Evolutionary conservation across 2,888 invertebrate genomes (phyloP).

Genomic region (Metopia argyrocephala): DNA sequence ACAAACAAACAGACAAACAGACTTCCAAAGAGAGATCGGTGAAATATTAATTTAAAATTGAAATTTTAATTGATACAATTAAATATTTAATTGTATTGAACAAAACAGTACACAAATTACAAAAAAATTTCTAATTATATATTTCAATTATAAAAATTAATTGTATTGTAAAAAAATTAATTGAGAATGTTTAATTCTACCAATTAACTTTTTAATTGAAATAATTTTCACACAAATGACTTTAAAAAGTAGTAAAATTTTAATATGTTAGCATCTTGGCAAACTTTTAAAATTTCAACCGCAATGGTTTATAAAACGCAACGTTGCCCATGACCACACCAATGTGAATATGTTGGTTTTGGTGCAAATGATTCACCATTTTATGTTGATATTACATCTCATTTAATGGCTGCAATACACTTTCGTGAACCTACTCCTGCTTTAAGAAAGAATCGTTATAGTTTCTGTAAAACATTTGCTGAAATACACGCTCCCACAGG

Average conservation of each 20-base stretch:
- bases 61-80: too few relatives aligned
- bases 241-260: slow-evolving; percentile 23
- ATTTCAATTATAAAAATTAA: too few relatives aligned
- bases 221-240: too few relatives aligned
- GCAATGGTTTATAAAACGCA: slow-evolving; percentile 21
- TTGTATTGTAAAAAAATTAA: too few relatives aligned
- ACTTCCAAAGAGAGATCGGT: too few relatives aligned
- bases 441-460: slow-evolving; percentile 92
- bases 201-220: too few relatives aligned
- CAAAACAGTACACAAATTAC: too few relatives aligned
- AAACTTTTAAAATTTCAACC: slow-evolving; percentile 8
- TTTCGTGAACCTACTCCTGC: slow-evolving; percentile 87
- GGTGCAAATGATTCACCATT: slow-evolving; percentile 89
- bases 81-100: too few relatives aligned
- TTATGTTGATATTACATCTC: slow-evolving; percentile 88
- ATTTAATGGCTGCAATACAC: slow-evolving; percentile 92
- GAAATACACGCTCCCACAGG: slow-evolving; percentile 89
- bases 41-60: too few relatives aligned
- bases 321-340: slow-evolving; percentile 40
- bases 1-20: too few relatives aligned
- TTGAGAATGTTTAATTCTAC: too few relatives aligned
- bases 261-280: not conserved
- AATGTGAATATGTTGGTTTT: slow-evolving; percentile 91
- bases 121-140: too few relatives aligned
- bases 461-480: slow-evolving; percentile 94